Conservation (phyloP, 2,113 vertebrate genomes). For the Spheniscus mendiculus region DNA sequence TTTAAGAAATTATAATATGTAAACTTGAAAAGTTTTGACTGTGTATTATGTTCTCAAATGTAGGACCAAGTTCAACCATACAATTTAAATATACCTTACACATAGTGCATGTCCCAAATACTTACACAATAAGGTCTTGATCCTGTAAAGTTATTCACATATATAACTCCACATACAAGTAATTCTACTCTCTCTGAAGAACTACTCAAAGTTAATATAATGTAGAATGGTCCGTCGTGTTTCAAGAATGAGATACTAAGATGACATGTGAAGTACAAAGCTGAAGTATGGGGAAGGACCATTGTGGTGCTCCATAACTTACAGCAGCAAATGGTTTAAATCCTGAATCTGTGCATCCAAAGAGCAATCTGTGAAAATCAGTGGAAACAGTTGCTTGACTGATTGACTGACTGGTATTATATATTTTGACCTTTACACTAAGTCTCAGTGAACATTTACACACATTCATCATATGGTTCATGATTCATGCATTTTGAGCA, state of each 20-base stretch:
- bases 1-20: not conserved
- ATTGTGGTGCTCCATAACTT: not conserved
- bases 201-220: not conserved
- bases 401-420: not conserved
- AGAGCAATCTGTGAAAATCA: not conserved
- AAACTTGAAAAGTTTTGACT: not conserved
- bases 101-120: not conserved
- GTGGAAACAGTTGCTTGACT: not conserved
- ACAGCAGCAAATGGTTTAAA: not conserved
- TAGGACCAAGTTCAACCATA: not conserved
- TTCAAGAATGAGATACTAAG: not conserved
- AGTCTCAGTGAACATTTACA: not conserved
- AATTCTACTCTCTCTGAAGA: not conserved
- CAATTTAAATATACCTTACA: not conserved
- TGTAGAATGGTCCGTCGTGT: not conserved
- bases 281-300: not conserved
- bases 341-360: not conserved
- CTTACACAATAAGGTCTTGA: not conserved
- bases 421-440: not conserved
- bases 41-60: not conserved
- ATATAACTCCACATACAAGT: not conserved
- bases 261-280: not conserved
- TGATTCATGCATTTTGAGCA: not conserved
- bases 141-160: not conserved
- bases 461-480: not conserved